Evolutionary conservation across 1,140 invertebrate species (phyloP).

Genomic region (Cryptotermes secundus): DNA sequence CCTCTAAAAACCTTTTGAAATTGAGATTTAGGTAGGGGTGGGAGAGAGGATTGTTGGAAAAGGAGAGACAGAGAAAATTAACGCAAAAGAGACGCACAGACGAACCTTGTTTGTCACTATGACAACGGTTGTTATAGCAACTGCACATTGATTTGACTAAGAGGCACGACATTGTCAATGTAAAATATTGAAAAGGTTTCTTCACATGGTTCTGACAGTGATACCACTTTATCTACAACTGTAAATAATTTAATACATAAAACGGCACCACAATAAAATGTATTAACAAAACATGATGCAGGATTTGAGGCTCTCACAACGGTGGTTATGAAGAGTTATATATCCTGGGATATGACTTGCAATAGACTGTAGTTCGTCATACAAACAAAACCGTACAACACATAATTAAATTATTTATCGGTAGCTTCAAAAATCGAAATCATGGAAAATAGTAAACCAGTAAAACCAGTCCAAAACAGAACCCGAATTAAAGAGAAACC

Average conservation of each 20-base stretch:
- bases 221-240: background rate
- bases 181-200: background rate
- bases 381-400: no score
- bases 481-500: no score
- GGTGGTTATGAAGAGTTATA: no score
- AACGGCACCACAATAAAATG: background rate
- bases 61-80: conserved; percentile 21
- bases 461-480: no score
- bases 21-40: conserved; percentile 29
- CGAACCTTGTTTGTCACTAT: conserved; percentile 33
- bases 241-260: background rate
- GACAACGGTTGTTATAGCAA: conserved; percentile 29
- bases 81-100: conserved; percentile 15
- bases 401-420: no score
- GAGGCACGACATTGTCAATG: conserved; percentile 16
- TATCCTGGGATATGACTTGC: no score
- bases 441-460: no score
- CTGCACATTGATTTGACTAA: conserved; percentile 29
- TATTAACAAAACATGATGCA: background rate
- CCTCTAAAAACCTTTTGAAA: conserved; percentile 30
- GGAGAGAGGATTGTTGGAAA: conserved; percentile 8
- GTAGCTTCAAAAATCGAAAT: no score
- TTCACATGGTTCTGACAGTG: background rate
- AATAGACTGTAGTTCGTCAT: no score
- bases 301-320: no score